Conservation (phyloP, 2,797 vertebrate species). For the Chloroceryle inda region DNA sequence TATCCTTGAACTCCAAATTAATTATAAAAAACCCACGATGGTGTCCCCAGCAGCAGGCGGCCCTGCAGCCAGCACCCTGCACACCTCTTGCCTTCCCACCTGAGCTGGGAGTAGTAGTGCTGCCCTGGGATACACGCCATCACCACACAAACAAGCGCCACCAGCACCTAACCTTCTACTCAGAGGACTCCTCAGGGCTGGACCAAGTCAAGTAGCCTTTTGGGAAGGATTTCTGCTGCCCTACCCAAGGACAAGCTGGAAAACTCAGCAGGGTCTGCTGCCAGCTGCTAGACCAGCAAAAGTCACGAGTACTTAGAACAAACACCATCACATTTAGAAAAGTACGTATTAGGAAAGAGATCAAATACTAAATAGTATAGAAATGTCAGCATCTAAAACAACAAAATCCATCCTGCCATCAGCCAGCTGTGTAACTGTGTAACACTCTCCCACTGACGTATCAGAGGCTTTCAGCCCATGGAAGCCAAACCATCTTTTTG, state of each 20-base stretch:
- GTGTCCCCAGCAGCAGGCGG: background rate
- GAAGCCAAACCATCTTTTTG: background rate
- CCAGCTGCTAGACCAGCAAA: background rate
- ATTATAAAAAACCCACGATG: background rate
- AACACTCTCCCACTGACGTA: background rate
- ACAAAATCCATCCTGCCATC: background rate
- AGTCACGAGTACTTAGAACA: background rate
- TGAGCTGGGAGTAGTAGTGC: background rate
- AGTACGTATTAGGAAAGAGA: background rate
- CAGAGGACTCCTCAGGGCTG: background rate
- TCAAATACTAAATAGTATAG: background rate
- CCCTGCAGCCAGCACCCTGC: rapidly evolving
- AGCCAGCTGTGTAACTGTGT: background rate
- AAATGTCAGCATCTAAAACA: background rate
- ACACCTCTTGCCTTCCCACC: rapidly evolving
- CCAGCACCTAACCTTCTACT: background rate
- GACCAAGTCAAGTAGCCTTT: background rate
- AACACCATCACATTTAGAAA: background rate
- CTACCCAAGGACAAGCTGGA: background rate
- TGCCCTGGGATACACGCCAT: background rate
- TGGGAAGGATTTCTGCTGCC: background rate
- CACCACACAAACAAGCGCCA: background rate
- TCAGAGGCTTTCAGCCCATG: background rate
- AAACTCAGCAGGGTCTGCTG: background rate
- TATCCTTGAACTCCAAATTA: background rate